These are phyloP conservation scores for Xestia c-nigrum DNA, from an alignment of 2,888 invertebrate genomes.

Conservation along the genomic window DNA sequence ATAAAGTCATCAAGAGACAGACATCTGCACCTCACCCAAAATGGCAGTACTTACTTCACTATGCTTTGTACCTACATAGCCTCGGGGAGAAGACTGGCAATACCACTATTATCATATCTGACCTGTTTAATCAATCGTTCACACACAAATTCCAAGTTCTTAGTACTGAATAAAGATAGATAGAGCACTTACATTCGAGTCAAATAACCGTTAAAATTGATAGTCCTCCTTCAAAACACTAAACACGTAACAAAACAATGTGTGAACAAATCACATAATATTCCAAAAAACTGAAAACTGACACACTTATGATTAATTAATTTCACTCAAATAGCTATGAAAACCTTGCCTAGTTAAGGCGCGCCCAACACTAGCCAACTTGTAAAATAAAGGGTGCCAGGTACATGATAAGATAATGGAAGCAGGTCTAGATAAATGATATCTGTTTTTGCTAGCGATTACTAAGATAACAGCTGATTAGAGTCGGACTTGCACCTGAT, in stretches of 20 bases:
- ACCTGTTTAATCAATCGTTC: slow-evolving; percentile 22
- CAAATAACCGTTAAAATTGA: slow-evolving; percentile 28
- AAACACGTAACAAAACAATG: slow-evolving; percentile 36
- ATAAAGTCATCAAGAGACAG: background rate
- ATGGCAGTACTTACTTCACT: background rate
- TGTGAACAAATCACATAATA: slow-evolving; percentile 49
- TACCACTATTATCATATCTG: background rate
- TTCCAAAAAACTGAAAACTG: slow-evolving; percentile 36
- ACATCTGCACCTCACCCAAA: background rate
- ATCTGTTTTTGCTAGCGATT: slow-evolving; percentile 86
- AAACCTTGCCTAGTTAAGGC: slow-evolving; percentile 67
- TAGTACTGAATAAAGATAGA: background rate
- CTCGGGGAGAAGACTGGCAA: background rate
- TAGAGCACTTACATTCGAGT: slow-evolving; percentile 68
- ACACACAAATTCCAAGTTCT: slow-evolving; percentile 12
- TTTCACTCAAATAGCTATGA: slow-evolving; percentile 50
- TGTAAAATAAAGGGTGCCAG: slow-evolving; percentile 86
- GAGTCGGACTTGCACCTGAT: slow-evolving; percentile 69
- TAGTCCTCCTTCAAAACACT: slow-evolving; percentile 42
- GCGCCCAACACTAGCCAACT: slow-evolving; percentile 78
- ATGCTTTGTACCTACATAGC: background rate
- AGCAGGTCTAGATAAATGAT: slow-evolving; percentile 89
- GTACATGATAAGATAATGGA: slow-evolving; percentile 86
- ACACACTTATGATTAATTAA: slow-evolving; percentile 31
- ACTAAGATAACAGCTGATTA: slow-evolving; percentile 83